Base-by-base conservation (phyloP, 2,888 invertebrate species). In the Apocheima hispidaria region DNA sequence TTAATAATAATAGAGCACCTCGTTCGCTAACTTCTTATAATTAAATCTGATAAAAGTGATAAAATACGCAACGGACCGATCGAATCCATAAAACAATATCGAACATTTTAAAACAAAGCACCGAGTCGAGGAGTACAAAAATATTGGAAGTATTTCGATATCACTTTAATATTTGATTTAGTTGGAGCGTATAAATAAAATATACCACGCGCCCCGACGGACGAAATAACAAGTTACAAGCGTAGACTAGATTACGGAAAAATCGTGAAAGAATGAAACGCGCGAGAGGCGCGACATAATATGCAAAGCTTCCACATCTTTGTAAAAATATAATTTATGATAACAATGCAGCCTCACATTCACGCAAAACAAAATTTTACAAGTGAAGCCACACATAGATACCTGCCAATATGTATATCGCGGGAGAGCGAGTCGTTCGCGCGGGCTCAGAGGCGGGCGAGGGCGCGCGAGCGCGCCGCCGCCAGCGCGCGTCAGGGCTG, bases 1-100 rank as follows among this genome's bases (percentile, higher is more conserved):
- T 86, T 87, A 84, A 84, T 79, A 83, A 85, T 76, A 86, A 86
- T 87, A 90, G 86, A 91, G 91, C 91, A 90, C 91, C 91, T 89
- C 82, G 82, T 82, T 90, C 77, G 86, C 85, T 86, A 86, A 85
- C 80, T 79, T 78, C 87, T 86, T 88, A 90, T 73, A 85, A 83
- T 86, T 87, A 87, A 84, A 87, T 79, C 79, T 82, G 80, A 82
- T 82, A 81, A 54, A 68, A 65, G 61, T 48, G 63, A 63, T 66
- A 84, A 82, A 84, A 82, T 78, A 83, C 79, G 87, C 87, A 86
- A 87, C 84, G 80, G 82, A 88, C 77, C 74, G 76, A 80, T 82
- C 72, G 73, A 83, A 78, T 77, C 75, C 77, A 77, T 73, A 82
- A 79, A 84, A 84, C 83, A 6, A 84, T 83, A 84, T 84, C 72